These are phyloP conservation scores for Epinotia brunnichana DNA, from an alignment of 2,888 invertebrate genomes.

Conservation along the genomic window DNA sequence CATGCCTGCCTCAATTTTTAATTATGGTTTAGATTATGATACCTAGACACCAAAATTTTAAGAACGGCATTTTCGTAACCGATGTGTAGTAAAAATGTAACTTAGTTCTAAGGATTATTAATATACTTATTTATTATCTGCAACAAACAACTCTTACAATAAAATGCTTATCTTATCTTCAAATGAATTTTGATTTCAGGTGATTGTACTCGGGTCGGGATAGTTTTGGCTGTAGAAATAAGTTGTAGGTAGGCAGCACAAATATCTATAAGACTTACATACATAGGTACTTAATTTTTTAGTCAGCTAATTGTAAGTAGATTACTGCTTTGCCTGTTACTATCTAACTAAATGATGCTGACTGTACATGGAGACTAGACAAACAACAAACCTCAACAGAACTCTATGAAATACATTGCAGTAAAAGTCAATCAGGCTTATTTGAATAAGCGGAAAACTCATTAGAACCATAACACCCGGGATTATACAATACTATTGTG, in stretches of 20 bases:
- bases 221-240: too few relatives aligned
- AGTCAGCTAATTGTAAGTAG: too few relatives aligned
- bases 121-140: slow-evolving; percentile 21
- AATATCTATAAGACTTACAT: too few relatives aligned
- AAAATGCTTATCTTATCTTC: neutral
- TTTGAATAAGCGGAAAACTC: neutral
- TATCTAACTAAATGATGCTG: too few relatives aligned
- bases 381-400: neutral
- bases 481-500: slow-evolving; percentile 30
- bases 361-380: neutral
- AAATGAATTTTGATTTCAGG: slow-evolving; percentile 1
- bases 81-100: neutral
- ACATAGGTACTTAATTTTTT: too few relatives aligned
- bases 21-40: neutral
- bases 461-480: slow-evolving; percentile 6
- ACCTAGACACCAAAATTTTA: neutral
- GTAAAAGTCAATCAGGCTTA: slow-evolving; percentile 3
- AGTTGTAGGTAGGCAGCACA: too few relatives aligned
- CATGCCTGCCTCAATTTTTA: neutral
- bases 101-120: slow-evolving; percentile 10
- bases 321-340: too few relatives aligned
- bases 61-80: neutral
- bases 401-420: neutral
- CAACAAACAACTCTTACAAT: slow-evolving; percentile 25
- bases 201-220: neutral